phyloP scores from a whole-genome alignment of 1,140 invertebrate genomes.

The Planococcus citri region DNA sequence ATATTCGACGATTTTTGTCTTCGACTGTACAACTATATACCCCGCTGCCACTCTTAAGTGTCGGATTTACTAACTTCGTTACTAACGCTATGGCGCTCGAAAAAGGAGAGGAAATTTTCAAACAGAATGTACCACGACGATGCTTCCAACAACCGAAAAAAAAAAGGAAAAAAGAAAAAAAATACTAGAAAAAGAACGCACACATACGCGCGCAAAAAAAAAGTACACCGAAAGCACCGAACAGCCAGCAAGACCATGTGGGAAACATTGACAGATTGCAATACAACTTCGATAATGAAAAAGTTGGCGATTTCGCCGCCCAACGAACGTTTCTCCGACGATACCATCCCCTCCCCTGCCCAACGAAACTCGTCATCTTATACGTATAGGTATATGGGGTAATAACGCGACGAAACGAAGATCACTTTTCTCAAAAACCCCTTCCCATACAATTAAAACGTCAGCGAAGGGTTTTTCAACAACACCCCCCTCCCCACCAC shows the following conservation, averaged over 20 bases:
- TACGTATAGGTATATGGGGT: too few species aligned
- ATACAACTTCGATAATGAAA: neutral
- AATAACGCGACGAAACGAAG: too few species aligned
- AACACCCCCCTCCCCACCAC: too few species aligned
- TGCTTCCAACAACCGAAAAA: neutral
- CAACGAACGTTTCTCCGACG: neutral
- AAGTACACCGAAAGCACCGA: too few species aligned
- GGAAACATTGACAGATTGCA: neutral
- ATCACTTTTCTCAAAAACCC: too few species aligned
- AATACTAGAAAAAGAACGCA: neutral
- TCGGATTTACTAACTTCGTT: conserved; percentile 20
- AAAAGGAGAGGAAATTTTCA: conserved; percentile 17
- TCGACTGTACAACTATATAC: conserved; percentile 17
- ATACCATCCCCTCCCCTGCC: neutral
- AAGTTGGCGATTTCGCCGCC: neutral
- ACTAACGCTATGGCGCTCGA: neutral
- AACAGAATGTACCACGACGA: conserved; percentile 13
- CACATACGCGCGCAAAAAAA: too few species aligned
- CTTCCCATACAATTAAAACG: too few species aligned
- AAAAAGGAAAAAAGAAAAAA: neutral
- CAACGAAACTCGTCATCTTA: too few species aligned
- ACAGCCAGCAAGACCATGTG: conserved; percentile 5
- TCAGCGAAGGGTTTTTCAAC: too few species aligned
- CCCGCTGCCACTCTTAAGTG: conserved; percentile 16
- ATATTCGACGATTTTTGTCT: conserved; percentile 20